Evolutionary conservation across 2,113 vertebrate species (phyloP).

Genomic region (rabbit (Oryctolagus cuniculus)): DNA sequence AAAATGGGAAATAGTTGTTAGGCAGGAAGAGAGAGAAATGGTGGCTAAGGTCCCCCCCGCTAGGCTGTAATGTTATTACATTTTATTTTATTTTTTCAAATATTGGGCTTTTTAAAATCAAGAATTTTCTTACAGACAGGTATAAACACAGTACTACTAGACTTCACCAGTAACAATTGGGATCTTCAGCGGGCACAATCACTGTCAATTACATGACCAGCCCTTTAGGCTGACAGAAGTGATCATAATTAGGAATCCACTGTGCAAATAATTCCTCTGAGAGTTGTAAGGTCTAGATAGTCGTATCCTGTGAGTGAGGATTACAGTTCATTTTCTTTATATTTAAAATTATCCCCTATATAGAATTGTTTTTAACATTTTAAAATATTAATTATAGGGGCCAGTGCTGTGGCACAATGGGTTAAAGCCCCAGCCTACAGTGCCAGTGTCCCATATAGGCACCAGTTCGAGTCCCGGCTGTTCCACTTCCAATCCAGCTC

Average conservation of each 20-base stretch:
- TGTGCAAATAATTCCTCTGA: background rate
- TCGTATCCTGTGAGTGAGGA: background rate
- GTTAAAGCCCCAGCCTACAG: too few relatives aligned
- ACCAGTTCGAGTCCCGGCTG: too few relatives aligned
- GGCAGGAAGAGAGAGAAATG: background rate
- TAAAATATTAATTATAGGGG: background rate
- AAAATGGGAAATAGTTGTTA: background rate
- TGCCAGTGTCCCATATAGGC: too few relatives aligned
- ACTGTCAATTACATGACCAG: constrained; percentile 3
- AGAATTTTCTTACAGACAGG: constrained; percentile 52
- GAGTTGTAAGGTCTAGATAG: background rate
- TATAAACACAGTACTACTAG: background rate
- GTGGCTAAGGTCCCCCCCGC: background rate
- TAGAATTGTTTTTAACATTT: background rate
- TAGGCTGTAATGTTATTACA: background rate
- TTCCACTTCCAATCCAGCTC: too few relatives aligned
- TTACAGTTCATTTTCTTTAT: background rate
- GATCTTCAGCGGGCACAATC: background rate
- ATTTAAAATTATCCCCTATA: background rate
- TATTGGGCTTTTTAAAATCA: background rate
- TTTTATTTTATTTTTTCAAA: constrained; percentile 34
- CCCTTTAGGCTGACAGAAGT: constrained; percentile 16
- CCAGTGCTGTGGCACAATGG: too few relatives aligned
- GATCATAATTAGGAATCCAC: constrained; percentile 10
- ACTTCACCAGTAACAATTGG: background rate